Percentiles rank a stretch among this genome's conserved stretches.
These are phyloP conservation scores for Dicrurus megarhynchus DNA, from an alignment of 2,113 vertebrate genomes.

Conservation along the genomic window DNA sequence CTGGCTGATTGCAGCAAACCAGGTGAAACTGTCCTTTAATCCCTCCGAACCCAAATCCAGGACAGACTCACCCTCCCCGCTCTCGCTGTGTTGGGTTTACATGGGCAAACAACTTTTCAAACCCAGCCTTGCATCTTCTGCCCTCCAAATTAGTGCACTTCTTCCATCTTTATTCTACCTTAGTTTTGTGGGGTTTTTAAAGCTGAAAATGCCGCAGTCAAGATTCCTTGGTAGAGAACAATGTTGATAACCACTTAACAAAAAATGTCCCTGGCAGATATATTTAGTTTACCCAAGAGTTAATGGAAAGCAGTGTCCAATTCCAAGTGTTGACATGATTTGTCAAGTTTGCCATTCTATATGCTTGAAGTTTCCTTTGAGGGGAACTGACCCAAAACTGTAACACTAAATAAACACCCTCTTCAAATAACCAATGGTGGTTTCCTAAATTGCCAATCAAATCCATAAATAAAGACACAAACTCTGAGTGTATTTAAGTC, in stretches of 20 bases:
- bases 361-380: constrained; percentile 58
- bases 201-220: neutral
- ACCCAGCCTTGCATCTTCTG: neutral
- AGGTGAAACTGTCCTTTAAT: constrained; percentile 7
- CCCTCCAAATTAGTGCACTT: neutral
- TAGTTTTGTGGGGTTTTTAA: neutral
- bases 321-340: constrained; percentile 51
- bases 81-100: neutral
- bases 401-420: constrained; percentile 61
- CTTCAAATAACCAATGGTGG: constrained; percentile 48
- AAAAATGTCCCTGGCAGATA: neutral
- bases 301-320: constrained; percentile 39
- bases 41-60: neutral
- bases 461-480: constrained; percentile 50
- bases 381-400: constrained; percentile 57
- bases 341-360: constrained; percentile 22
- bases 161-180: neutral
- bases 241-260: neutral
- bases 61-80: accelerated
- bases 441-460: constrained; percentile 50
- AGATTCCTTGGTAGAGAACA: neutral
- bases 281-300: neutral
- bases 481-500: neutral
- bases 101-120: neutral
- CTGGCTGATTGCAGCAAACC: neutral